Evolutionary conservation across 2,888 invertebrate genomes (phyloP).

Genomic region (Drosophila ezoana): DNA sequence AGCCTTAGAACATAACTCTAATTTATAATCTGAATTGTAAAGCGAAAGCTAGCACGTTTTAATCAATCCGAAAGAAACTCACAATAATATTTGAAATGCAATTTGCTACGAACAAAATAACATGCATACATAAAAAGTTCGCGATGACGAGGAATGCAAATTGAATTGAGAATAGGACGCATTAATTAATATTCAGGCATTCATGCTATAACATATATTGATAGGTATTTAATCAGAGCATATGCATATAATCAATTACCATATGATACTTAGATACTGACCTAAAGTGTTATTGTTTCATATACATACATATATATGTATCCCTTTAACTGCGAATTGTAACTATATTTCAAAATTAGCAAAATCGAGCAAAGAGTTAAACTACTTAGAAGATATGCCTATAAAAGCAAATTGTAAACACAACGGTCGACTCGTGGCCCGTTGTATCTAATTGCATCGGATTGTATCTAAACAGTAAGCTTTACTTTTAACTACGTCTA

Average conservation of each 20-base stretch:
- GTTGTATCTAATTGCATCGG: slow-evolving; percentile 26
- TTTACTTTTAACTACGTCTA: slow-evolving; percentile 11
- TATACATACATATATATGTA: slow-evolving; percentile 17
- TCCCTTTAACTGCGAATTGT: slow-evolving; percentile 20
- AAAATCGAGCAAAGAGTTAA: slow-evolving; percentile 17
- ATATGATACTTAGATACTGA: slow-evolving; percentile 31
- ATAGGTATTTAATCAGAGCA: slow-evolving; percentile 30
- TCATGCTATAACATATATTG: slow-evolving; percentile 10
- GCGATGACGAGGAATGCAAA: slow-evolving; percentile 27
- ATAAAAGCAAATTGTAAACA: slow-evolving; percentile 24
- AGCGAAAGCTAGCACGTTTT: slow-evolving; percentile 38
- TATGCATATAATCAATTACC: slow-evolving; percentile 30
- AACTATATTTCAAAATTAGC: slow-evolving; percentile 28
- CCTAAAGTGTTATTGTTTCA: slow-evolving; percentile 37
- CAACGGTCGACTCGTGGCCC: not conserved
- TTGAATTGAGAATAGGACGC: slow-evolving; percentile 28
- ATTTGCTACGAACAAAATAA: slow-evolving; percentile 3
- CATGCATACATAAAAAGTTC: not conserved
- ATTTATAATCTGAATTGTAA: slow-evolving; percentile 62
- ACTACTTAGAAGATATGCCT: slow-evolving; percentile 13
- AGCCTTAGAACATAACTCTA: slow-evolving; percentile 67
- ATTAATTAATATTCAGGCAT: slow-evolving; percentile 13
- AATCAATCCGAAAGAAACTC: slow-evolving; percentile 29
- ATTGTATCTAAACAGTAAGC: slow-evolving; percentile 26
- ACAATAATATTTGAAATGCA: slow-evolving; percentile 10